Evolutionary conservation across 2,797 vertebrate species (phyloP).

Genomic region (Rhinophrynus dorsalis): DNA sequence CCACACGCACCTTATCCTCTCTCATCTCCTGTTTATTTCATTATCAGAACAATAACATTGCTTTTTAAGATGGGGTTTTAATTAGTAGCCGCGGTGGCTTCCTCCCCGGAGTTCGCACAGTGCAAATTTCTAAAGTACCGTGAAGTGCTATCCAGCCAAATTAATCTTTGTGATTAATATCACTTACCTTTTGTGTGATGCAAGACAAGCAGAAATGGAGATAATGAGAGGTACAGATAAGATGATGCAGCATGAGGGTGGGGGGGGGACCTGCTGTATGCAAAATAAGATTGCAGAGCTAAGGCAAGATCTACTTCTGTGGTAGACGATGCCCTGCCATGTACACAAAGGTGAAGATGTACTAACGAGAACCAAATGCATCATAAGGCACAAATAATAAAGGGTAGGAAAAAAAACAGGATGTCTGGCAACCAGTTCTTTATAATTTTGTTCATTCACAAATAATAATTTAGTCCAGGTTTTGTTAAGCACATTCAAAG

Average conservation of each 20-base stretch:
- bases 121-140: constrained; percentile 45
- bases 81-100: constrained; percentile 45
- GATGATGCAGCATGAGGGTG: constrained; percentile 37
- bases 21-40: constrained; percentile 50
- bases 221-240: constrained; percentile 29
- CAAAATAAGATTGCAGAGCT: constrained; percentile 6
- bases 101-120: constrained; percentile 43
- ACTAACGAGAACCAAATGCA: too few relatives aligned
- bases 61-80: constrained; percentile 47
- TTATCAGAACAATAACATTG: constrained; percentile 50
- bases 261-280: constrained; percentile 24
- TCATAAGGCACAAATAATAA: too few relatives aligned
- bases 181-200: constrained; percentile 47
- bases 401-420: too few relatives aligned
- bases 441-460: too few relatives aligned
- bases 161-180: constrained; percentile 51
- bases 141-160: constrained; percentile 46
- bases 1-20: constrained; percentile 43
- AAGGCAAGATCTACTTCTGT: not conserved
- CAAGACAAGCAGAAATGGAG: constrained; percentile 16
- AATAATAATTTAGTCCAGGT: too few relatives aligned
- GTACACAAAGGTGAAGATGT: too few relatives aligned
- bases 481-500: too few relatives aligned
- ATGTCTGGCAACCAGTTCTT: too few relatives aligned
- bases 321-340: not conserved